A percentile compares a stretch with the other conserved stretches of the same genome.
phyloP scores from a whole-genome alignment of 2,113 vertebrate species.

The Lepus europaeus region DNA sequence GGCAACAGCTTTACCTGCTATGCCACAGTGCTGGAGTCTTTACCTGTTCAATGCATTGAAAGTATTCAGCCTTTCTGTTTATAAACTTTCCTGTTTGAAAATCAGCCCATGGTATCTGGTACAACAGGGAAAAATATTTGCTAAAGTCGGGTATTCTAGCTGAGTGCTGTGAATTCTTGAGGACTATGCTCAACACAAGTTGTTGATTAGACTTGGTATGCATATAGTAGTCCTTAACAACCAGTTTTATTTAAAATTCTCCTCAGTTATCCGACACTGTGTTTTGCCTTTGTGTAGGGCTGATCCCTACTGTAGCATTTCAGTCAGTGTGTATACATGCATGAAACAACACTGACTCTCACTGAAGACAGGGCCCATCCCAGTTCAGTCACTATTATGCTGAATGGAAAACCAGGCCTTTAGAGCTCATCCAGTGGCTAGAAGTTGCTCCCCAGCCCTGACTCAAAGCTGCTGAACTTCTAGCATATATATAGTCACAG shows the following conservation, averaged over 20 bases:
- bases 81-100: not conserved
- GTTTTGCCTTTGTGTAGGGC: not conserved
- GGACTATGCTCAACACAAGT: not conserved
- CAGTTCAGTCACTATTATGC: not conserved
- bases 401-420: not conserved
- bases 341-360: not conserved
- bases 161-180: not conserved
- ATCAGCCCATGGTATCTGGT: not conserved
- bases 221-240: not conserved
- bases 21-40: too few relatives aligned
- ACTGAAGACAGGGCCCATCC: not conserved
- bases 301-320: not conserved
- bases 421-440: not conserved
- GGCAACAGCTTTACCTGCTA: too few relatives aligned
- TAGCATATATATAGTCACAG: not conserved
- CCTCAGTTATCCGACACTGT: not conserved
- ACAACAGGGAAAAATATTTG: not conserved
- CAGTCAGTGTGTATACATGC: not conserved
- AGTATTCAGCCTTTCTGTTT: not conserved
- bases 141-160: not conserved
- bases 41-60: not conserved
- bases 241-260: constrained; percentile 12
- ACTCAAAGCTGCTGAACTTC: not conserved
- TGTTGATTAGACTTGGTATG: not conserved
- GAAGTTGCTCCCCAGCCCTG: not conserved